A percentile compares a stretch with the other conserved stretches of the same genome.
These are phyloP conservation scores for Tenthredo scrophulariae DNA, from an alignment of 2,888 invertebrate species.

Conservation along the genomic window DNA sequence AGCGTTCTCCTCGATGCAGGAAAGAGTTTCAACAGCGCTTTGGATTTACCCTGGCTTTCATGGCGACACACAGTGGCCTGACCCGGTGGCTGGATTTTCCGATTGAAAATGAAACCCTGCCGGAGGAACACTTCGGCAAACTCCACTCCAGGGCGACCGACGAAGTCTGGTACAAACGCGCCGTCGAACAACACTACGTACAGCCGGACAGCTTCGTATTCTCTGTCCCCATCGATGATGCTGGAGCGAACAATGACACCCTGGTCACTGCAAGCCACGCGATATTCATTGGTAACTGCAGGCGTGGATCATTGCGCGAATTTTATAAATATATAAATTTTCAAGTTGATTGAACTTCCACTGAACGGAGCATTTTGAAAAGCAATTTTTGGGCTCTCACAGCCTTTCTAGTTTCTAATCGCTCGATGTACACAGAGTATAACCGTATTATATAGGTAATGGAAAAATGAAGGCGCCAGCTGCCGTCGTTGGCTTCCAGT, in stretches of 20 bases:
- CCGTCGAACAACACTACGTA: constrained; percentile 91
- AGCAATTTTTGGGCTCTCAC: neutral
- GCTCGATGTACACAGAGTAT: constrained; percentile 55
- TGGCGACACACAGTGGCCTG: constrained; percentile 94
- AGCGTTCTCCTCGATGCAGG: constrained; percentile 79
- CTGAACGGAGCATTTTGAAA: constrained; percentile 81
- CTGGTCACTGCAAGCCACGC: constrained; percentile 93
- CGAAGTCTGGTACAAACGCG: constrained; percentile 93
- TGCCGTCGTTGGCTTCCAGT: constrained; percentile 86
- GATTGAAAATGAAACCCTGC: constrained; percentile 79
- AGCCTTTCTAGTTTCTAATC: neutral
- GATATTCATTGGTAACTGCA: constrained; percentile 80
- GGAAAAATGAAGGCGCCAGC: constrained; percentile 78
- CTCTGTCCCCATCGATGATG: constrained; percentile 86
- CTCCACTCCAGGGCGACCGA: constrained; percentile 89
- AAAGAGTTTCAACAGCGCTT: constrained; percentile 91
- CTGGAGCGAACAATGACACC: constrained; percentile 81
- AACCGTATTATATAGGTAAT: constrained; percentile 66
- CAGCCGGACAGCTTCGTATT: constrained; percentile 91
- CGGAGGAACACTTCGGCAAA: constrained; percentile 84
- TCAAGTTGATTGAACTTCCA: neutral
- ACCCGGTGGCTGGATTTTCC: constrained; percentile 92
- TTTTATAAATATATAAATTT: neutral
- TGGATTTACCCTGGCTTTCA: constrained; percentile 91
- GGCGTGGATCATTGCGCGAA: neutral